Conservation (phyloP, 1,140 invertebrate species). For the Steinernema khuongi region DNA sequence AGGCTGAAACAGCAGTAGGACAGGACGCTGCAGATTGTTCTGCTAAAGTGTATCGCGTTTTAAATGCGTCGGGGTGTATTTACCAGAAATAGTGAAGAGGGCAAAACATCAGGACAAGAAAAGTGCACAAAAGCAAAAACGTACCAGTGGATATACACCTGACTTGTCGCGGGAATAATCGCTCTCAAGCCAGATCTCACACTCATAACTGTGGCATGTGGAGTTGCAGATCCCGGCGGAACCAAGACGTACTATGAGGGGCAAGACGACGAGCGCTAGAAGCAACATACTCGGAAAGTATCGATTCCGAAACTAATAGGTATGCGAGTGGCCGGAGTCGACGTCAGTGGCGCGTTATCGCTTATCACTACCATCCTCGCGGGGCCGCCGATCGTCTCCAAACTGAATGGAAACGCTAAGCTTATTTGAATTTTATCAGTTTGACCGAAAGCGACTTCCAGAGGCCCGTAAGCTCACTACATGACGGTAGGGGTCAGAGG, state of each 20-base stretch:
- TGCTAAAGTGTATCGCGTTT: too few relatives aligned
- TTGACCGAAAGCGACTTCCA: not conserved
- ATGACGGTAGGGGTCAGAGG: not conserved
- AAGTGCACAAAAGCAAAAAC: too few relatives aligned
- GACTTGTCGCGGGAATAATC: not conserved
- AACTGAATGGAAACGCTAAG: not conserved
- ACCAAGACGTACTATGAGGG: not conserved
- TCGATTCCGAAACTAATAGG: not conserved
- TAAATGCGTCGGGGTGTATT: too few relatives aligned
- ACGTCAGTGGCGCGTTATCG: slow-evolving; percentile 1
- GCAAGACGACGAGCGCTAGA: not conserved
- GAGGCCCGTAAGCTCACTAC: not conserved
- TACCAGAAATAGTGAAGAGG: too few relatives aligned
- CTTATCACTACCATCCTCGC: not conserved
- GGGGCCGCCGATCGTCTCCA: not conserved
- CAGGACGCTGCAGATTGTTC: too few relatives aligned
- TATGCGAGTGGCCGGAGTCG: not conserved
- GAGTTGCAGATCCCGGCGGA: not conserved
- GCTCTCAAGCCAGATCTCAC: slow-evolving; percentile 2
- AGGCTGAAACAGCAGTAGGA: too few relatives aligned
- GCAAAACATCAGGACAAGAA: too few relatives aligned
- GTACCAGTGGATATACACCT: not conserved
- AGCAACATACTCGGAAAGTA: slow-evolving; percentile 9
- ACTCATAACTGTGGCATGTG: not conserved
- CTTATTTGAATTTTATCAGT: slow-evolving; percentile 12